Percentiles rank a stretch among this genome's conserved stretches.
Evolutionary conservation across 23 tunicate genomes (phyloP).

Genomic region (Corella eumyota): DNA sequence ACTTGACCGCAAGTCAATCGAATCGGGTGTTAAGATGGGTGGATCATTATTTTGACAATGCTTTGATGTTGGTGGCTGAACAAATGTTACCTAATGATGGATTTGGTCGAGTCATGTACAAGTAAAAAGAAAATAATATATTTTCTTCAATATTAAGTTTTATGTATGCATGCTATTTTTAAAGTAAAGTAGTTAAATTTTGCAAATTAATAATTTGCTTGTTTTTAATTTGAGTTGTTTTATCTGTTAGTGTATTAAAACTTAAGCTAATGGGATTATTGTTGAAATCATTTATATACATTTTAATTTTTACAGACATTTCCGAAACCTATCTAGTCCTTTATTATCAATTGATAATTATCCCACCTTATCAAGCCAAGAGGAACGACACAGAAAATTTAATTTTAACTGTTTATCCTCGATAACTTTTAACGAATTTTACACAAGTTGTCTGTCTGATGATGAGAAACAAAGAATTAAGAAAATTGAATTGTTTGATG

Average conservation of each 20-base stretch:
- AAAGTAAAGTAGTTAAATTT: background rate
- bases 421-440: slow-evolving; percentile 19
- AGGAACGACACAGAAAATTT: slow-evolving; percentile 18
- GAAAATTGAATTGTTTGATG: slow-evolving; percentile 70
- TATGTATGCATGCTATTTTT: background rate
- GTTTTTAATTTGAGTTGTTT: background rate
- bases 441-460: slow-evolving; percentile 3
- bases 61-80: slow-evolving; percentile 45
- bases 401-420: slow-evolving; percentile 14
- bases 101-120: slow-evolving; percentile 72
- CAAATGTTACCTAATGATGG: slow-evolving; percentile 66
- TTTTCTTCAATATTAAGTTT: background rate
- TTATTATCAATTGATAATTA: slow-evolving; percentile 30
- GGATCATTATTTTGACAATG: slow-evolving; percentile 26
- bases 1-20: slow-evolving; percentile 51
- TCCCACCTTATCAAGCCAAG: slow-evolving; percentile 37
- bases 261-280: background rate
- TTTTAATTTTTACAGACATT: slow-evolving; percentile 20
- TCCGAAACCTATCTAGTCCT: slow-evolving; percentile 41
- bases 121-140: slow-evolving; percentile 7
- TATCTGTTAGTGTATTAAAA: background rate
- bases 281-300: too few relatives aligned
- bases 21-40: slow-evolving; percentile 50
- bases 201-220: background rate
- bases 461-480: slow-evolving; percentile 26